Evolutionary conservation across 2,797 vertebrate genomes (phyloP).

Genomic region (Falco rusticolus): DNA sequence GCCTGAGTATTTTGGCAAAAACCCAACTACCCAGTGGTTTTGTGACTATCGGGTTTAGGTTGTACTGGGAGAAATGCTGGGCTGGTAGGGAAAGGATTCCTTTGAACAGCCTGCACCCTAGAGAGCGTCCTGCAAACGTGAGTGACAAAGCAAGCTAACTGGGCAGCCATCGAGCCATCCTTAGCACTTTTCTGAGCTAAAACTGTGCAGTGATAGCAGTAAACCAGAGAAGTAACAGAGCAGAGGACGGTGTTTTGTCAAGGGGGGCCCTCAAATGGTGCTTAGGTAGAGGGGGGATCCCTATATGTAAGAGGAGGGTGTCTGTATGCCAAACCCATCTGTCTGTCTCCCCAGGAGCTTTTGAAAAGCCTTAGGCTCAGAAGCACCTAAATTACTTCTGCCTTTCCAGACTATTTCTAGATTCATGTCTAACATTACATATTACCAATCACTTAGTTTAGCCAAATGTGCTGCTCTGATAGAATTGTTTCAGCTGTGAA

Average conservation of each 20-base stretch:
- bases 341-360: not conserved
- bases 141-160: not conserved
- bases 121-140: rapidly evolving
- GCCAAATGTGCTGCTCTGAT: not conserved
- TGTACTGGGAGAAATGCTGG: not conserved
- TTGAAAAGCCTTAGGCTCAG: not conserved
- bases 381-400: not conserved
- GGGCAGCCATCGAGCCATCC: rapidly evolving
- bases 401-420: not conserved
- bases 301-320: rapidly evolving
- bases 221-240: not conserved
- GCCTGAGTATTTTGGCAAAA: not conserved
- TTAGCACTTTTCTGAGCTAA: not conserved
- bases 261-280: rapidly evolving
- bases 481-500: not conserved
- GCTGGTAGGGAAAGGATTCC: not conserved
- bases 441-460: not conserved
- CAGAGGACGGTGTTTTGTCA: not conserved
- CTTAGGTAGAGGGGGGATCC: not conserved
- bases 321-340: not conserved
- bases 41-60: not conserved
- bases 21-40: not conserved
- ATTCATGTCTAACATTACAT: not conserved
- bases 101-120: not conserved
- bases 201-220: not conserved